Percentiles rank a stretch among this genome's conserved stretches.
These are phyloP conservation scores for Geopemphigus sp. DNA, from an alignment of 1,140 invertebrate genomes.

Conservation along the genomic window DNA sequence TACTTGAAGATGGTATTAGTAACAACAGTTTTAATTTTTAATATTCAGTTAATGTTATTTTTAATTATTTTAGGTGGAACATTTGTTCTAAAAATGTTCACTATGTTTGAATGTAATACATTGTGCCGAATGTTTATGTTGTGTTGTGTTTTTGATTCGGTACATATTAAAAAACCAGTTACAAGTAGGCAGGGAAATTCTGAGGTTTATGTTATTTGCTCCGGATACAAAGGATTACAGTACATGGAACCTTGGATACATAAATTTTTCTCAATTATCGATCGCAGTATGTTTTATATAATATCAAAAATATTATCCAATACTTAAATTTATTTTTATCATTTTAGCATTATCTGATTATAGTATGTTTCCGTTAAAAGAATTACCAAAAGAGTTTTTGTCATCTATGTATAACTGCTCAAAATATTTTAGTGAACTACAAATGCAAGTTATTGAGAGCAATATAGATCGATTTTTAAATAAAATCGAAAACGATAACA, in stretches of 20 bases:
- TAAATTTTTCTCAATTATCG: slow-evolving; percentile 6
- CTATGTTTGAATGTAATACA: slow-evolving; percentile 79
- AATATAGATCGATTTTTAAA: slow-evolving; percentile 27
- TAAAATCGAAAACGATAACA: neutral
- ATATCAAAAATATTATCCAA: neutral
- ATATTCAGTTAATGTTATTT: neutral
- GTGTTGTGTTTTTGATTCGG: slow-evolving; percentile 68
- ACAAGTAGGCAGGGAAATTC: slow-evolving; percentile 95
- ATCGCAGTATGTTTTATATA: slow-evolving; percentile 22
- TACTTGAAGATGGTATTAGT: slow-evolving; percentile 60
- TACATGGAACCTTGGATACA: slow-evolving; percentile 41
- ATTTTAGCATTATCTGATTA: slow-evolving; percentile 9
- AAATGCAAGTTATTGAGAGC: slow-evolving; percentile 31
- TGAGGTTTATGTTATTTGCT: slow-evolving; percentile 83
- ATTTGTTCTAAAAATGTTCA: slow-evolving; percentile 89
- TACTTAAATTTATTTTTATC: neutral
- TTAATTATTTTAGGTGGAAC: slow-evolving; percentile 60
- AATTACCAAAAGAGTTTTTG: slow-evolving; percentile 36
- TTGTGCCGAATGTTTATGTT: slow-evolving; percentile 79
- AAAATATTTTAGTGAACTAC: slow-evolving; percentile 43
- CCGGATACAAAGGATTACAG: slow-evolving; percentile 59
- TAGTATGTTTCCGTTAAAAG: slow-evolving; percentile 29
- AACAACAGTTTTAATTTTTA: neutral
- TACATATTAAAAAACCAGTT: slow-evolving; percentile 80
- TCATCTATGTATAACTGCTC: slow-evolving; percentile 36